These are phyloP conservation scores for Rhinolophus sinicus DNA, from an alignment of 2,113 vertebrate species.

Conservation along the genomic window DNA sequence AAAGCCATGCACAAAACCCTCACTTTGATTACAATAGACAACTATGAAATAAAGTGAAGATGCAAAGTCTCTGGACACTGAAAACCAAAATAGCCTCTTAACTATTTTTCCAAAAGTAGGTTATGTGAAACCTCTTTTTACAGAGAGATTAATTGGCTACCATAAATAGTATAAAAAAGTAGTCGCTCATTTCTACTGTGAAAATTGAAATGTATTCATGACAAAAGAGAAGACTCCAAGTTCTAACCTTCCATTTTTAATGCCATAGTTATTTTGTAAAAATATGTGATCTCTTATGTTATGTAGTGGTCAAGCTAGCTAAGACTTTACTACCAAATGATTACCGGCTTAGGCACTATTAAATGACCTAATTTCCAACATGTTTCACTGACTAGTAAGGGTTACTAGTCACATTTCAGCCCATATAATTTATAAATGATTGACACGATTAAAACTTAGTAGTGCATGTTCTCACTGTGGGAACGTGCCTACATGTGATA, in stretches of 20 bases:
- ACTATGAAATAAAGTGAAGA: not conserved
- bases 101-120: slow-evolving; percentile 58
- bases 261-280: slow-evolving; percentile 38
- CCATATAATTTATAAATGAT: not conserved
- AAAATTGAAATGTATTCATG: slow-evolving; percentile 36
- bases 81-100: slow-evolving; percentile 60
- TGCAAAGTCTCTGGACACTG: slow-evolving; percentile 50
- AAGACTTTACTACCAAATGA: not conserved
- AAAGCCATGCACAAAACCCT: not conserved
- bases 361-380: not conserved
- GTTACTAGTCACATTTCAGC: not conserved
- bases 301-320: not conserved
- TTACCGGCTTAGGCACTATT: not conserved
- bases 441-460: not conserved
- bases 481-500: not conserved
- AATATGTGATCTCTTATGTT: not conserved
- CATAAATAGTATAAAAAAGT: slow-evolving; percentile 65
- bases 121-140: slow-evolving; percentile 53
- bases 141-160: slow-evolving; percentile 58
- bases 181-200: slow-evolving; percentile 29
- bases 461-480: not conserved
- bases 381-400: not conserved
- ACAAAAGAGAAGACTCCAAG: not conserved
- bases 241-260: slow-evolving; percentile 44
- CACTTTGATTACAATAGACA: not conserved